Evolutionary conservation across 2,888 invertebrate genomes (phyloP).

Genomic region (Metacarcinus magister): DNA sequence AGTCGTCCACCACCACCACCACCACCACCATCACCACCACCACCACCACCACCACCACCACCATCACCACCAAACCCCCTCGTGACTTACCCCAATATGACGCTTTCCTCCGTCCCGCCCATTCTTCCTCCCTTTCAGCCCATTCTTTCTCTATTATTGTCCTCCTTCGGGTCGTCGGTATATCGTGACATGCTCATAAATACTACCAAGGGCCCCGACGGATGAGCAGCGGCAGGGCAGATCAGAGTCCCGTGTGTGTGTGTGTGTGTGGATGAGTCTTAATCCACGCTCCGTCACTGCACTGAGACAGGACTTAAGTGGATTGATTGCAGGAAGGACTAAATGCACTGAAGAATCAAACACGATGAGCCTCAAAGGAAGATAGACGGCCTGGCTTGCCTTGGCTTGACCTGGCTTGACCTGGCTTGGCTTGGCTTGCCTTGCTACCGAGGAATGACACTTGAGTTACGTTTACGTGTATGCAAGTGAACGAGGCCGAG

Average conservation of each 20-base stretch:
- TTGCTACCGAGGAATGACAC: too few relatives aligned
- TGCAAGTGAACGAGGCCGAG: too few relatives aligned
- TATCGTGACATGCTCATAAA: not conserved
- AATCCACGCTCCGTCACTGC: too few relatives aligned
- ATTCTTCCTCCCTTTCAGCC: not conserved
- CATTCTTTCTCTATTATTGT: not conserved
- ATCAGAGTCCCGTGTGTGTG: not conserved
- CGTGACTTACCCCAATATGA: not conserved
- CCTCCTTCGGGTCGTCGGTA: not conserved
- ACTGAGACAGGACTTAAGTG: too few relatives aligned
- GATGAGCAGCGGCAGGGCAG: not conserved
- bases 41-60: not conserved
- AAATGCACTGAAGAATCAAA: too few relatives aligned
- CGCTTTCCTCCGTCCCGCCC: not conserved
- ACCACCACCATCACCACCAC: not conserved
- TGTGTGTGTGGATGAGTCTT: too few relatives aligned
- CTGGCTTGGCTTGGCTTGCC: too few relatives aligned
- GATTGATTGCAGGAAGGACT: too few relatives aligned
- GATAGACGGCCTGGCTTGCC: too few relatives aligned
- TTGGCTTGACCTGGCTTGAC: too few relatives aligned
- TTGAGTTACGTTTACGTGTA: too few relatives aligned
- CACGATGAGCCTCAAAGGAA: too few relatives aligned
- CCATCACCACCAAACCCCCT: not conserved
- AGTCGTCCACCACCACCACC: not conserved
- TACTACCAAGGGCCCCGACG: not conserved